phyloP scores from a whole-genome alignment of 2,113 vertebrate genomes.

The Ammodytes dubius region DNA sequence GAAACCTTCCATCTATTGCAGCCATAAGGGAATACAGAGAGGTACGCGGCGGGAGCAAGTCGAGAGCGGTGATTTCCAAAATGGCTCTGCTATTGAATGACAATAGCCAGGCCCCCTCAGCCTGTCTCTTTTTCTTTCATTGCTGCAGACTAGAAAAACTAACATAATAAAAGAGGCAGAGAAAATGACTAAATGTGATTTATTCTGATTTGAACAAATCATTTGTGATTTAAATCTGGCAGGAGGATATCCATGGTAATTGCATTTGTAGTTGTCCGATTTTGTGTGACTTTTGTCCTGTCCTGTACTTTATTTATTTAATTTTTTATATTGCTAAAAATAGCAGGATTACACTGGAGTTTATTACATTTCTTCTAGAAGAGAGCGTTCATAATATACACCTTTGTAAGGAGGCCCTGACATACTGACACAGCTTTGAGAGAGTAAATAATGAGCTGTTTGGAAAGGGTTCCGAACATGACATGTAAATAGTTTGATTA shows the following conservation, averaged over 20 bases:
- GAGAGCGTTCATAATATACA: conserved; percentile 1
- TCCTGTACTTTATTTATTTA: not conserved
- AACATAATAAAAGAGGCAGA: conserved; percentile 67
- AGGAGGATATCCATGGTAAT: conserved; percentile 47
- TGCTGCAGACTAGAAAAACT: conserved; percentile 67
- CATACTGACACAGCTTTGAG: conserved; percentile 14
- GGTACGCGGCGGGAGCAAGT: conserved; percentile 78
- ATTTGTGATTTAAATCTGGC: conserved; percentile 74
- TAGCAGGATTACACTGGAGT: not conserved
- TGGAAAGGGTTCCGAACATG: conserved; percentile 5
- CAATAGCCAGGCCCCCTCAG: conserved; percentile 82
- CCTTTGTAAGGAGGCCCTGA: conserved; percentile 29
- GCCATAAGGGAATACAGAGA: conserved; percentile 85
- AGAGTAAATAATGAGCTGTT: not conserved
- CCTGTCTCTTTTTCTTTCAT: conserved; percentile 65
- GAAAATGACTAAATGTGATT: conserved; percentile 85
- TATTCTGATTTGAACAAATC: conserved; percentile 71
- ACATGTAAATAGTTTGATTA: not conserved
- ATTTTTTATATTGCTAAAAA: conserved; percentile 24
- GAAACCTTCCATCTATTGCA: conserved; percentile 87
- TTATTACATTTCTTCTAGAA: conserved; percentile 34
- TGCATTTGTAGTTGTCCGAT: conserved; percentile 37
- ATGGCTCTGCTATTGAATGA: conserved; percentile 86
- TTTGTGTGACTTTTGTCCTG: conserved; percentile 22
- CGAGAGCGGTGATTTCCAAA: conserved; percentile 82